These are phyloP conservation scores for Crossaster papposus DNA, from an alignment of 53 echinoderm and acorn worm species.

Conservation along the genomic window DNA sequence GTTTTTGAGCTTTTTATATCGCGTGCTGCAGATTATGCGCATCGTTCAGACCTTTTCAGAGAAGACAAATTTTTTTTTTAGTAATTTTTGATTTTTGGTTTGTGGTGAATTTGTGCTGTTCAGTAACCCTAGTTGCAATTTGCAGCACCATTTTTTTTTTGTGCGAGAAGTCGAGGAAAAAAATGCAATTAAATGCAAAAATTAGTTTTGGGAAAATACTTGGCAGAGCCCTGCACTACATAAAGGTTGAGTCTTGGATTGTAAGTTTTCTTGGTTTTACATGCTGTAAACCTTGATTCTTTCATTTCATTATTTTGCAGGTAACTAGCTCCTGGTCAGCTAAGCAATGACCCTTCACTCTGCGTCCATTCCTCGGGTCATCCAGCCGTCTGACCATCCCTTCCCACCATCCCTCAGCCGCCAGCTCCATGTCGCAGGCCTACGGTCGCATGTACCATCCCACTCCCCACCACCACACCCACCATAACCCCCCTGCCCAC, in stretches of 20 bases:
- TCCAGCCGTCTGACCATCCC: conserved; percentile 47
- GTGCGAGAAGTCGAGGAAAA: too few species aligned
- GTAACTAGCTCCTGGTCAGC: conserved; percentile 34
- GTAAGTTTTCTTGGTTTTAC: neutral
- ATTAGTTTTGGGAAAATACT: too few species aligned
- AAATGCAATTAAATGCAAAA: too few species aligned
- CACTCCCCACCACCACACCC: conserved; percentile 51
- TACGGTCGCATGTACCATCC: conserved; percentile 90
- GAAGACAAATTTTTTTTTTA: too few species aligned
- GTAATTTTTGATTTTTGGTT: too few species aligned
- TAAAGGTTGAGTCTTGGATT: too few species aligned
- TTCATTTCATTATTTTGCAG: neutral
- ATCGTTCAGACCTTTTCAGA: too few species aligned
- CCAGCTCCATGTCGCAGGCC: conserved; percentile 83
- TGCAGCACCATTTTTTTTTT: too few species aligned
- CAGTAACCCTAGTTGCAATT: neutral
- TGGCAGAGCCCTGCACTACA: too few species aligned
- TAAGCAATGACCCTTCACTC: conserved; percentile 59
- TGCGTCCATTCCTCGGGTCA: conserved; percentile 46
- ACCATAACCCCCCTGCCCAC: conserved; percentile 33
- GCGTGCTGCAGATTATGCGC: too few species aligned
- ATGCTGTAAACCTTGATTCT: neutral
- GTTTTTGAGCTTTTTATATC: too few species aligned
- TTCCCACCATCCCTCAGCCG: conserved; percentile 12
- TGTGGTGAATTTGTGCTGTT: too few species aligned